phyloP scores from a whole-genome alignment of 2,797 vertebrate genomes.

The Poeciliopsis infans region DNA sequence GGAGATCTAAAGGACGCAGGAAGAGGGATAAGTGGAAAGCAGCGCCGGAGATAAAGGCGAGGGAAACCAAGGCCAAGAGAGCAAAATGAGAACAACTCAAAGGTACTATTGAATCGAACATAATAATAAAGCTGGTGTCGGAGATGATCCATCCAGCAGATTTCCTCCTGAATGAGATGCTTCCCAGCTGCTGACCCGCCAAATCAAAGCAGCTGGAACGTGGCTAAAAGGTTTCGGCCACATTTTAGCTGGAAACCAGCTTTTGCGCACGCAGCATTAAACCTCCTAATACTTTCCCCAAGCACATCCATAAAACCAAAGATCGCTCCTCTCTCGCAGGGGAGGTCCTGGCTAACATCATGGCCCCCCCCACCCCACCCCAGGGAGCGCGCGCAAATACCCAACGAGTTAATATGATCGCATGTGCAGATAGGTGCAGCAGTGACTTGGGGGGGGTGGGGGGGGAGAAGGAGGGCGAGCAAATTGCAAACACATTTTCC shows the following conservation, averaged over 20 bases:
- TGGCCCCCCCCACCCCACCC: not conserved
- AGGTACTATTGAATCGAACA: constrained; percentile 26
- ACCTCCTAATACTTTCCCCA: constrained; percentile 29
- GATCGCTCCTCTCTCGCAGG: constrained; percentile 24
- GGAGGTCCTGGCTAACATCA: constrained; percentile 46
- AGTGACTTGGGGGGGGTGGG: constrained; percentile 2
- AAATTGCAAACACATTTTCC: constrained; percentile 73
- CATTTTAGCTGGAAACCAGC: constrained; percentile 26
- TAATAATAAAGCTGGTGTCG: constrained; percentile 35
- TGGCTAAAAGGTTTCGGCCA: constrained; percentile 18
- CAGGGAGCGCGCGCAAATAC: constrained; percentile 35
- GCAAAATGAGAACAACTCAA: constrained; percentile 17
- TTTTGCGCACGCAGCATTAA: not conserved
- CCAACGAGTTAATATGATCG: constrained; percentile 57
- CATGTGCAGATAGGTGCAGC: constrained; percentile 57
- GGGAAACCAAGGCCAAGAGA: constrained; percentile 38
- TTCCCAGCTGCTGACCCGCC: constrained; percentile 35
- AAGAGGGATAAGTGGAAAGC: constrained; percentile 55
- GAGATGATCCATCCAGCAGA: constrained; percentile 48
- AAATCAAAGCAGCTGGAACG: constrained; percentile 45
- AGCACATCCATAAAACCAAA: constrained; percentile 35
- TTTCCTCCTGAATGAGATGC: constrained; percentile 33
- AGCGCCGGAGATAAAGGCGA: constrained; percentile 47
- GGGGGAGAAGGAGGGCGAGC: constrained; percentile 27
- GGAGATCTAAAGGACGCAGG: constrained; percentile 57